Base-by-base conservation (phyloP, 2,113 vertebrate species). In the Fulmarus glacialis region DNA sequence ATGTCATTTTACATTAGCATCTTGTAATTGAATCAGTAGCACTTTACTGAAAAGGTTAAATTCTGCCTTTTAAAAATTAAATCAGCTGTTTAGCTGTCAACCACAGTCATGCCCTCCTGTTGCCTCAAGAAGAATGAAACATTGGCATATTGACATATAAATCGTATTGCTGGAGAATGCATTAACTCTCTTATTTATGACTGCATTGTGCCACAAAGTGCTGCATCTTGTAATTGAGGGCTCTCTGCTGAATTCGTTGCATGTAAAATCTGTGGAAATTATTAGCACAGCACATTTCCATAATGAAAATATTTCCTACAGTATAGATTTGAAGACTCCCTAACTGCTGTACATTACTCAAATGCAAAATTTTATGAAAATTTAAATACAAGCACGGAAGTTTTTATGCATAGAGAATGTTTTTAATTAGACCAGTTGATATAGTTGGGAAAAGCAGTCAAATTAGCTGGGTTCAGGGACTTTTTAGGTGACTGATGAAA, bases 1-100 rank as follows among this genome's bases (percentile, higher is more conserved):
- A 91, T 91, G 90, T 58, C 88, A n/a, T 93, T 79, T 79, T 72
- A 27, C 77, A 42, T 62, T 83, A 95, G 75, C 45, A n/a, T 79
- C 78, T 64, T 58, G 21, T 24, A 78, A 89, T 78, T 86, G 93
- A 93, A 72, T 87, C 80, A 48, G 90, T 43, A 83, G 42, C 78
- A 29, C 74, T 96, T 94, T 52, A 22, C 78, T 88, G 88, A 81
- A 94, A 96, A 95, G 90, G 91, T 96, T 97, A 95, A 84, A 87
- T 89, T 88, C 62, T 87, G 64, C 84, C 85, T 96, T 84, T 86
- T 90, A 60, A 64, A 85, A 86, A 94, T 60, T 9, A 87, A 72
- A 91, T 94, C 78, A 64, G 74, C 72, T 53, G 23, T 64, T 93
- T 50, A 83, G 71, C 72, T 95, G 77, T 75, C 87, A 94, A 5